Percentiles rank a stretch among this genome's conserved stretches.
Evolutionary conservation across 2,113 vertebrate genomes (phyloP).

Genomic region (Vidua chalybeata): DNA sequence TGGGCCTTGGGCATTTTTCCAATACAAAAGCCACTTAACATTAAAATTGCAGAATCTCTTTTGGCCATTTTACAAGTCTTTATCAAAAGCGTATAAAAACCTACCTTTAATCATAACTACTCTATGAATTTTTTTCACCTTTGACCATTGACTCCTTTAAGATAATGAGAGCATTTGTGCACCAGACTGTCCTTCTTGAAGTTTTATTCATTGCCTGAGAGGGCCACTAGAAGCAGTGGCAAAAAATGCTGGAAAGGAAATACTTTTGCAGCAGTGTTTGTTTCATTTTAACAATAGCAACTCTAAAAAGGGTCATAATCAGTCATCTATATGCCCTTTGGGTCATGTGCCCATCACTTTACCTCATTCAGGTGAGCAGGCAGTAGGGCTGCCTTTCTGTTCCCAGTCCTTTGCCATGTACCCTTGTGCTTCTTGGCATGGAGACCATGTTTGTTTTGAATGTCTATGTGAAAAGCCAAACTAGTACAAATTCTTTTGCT

Average conservation of each 20-base stretch:
- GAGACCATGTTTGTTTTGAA: conserved; percentile 48
- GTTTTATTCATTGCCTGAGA: neutral
- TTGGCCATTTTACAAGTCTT: conserved; percentile 60
- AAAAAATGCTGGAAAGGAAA: neutral
- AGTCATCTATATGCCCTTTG: neutral
- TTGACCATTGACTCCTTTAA: conserved; percentile 53
- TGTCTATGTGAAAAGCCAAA: conserved; percentile 52
- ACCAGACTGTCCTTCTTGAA: neutral
- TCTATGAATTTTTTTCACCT: conserved; percentile 49
- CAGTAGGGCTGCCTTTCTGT: neutral
- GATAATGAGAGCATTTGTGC: neutral
- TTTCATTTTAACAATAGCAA: neutral
- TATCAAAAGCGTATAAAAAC: conserved; percentile 57
- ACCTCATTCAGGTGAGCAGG: neutral
- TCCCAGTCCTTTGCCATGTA: neutral
- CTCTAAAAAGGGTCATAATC: neutral
- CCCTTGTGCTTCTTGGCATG: conserved; percentile 30
- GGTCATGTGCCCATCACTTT: neutral
- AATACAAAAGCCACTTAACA: conserved; percentile 85
- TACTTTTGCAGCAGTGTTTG: neutral
- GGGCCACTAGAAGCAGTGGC: neutral
- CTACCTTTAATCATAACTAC: conserved; percentile 52
- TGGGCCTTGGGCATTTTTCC: conserved; percentile 82
- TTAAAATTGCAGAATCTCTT: conserved; percentile 76
- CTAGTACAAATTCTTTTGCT: conserved; percentile 55